Conservation (phyloP, 2,113 vertebrate genomes). For the Chinchilla lanigera region DNA sequence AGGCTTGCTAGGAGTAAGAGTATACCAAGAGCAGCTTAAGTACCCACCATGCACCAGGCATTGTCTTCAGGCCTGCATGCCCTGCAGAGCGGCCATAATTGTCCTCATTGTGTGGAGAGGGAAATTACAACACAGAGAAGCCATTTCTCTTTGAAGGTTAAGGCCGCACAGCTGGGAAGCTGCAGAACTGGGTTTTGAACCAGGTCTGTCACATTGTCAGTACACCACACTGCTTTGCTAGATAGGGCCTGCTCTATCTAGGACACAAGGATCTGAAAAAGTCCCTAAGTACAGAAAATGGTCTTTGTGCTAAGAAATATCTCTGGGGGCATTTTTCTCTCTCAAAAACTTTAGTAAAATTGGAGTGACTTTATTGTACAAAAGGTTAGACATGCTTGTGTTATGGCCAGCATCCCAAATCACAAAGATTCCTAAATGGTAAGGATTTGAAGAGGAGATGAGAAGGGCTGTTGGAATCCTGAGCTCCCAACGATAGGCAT, state of each 20-base stretch:
- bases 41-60: background rate
- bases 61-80: background rate
- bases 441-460: conserved; percentile 56
- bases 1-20: background rate
- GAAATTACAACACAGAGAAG: background rate
- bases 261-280: background rate
- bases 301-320: conserved; percentile 30
- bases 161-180: background rate
- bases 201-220: background rate
- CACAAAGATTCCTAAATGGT: conserved; percentile 23
- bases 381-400: conserved; percentile 40
- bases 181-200: background rate
- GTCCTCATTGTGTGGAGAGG: background rate
- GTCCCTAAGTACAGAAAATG: background rate
- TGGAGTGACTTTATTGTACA: conserved; percentile 43
- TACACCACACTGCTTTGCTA: background rate
- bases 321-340: background rate
- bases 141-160: background rate
- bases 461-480: conserved; percentile 1
- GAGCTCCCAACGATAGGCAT: background rate
- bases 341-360: conserved; percentile 37
- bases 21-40: background rate
- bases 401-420: background rate
- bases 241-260: background rate
- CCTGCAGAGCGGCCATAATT: background rate